phyloP scores from a whole-genome alignment of 2,113 vertebrate species.

The Grantiella picta region DNA sequence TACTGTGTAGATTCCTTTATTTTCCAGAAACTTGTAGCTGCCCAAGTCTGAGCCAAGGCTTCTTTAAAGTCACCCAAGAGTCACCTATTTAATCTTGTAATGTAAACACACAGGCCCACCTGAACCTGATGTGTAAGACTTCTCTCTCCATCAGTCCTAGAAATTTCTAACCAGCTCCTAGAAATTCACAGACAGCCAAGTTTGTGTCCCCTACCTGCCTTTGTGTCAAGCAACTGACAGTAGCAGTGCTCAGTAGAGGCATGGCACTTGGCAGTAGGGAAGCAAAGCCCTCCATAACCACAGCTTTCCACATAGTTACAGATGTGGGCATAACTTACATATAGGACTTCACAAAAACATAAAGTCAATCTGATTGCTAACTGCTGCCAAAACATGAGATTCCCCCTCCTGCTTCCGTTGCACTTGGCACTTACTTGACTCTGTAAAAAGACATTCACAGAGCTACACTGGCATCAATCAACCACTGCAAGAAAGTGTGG shows the following conservation, averaged over 20 bases:
- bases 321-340: neutral
- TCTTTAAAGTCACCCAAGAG: neutral
- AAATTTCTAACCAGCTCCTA: neutral
- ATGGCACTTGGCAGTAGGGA: fast-evolving
- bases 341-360: neutral
- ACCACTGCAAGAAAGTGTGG: neutral
- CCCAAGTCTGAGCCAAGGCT: neutral
- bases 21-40: neutral
- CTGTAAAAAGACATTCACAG: neutral
- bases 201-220: neutral
- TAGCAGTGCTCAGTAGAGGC: fast-evolving
- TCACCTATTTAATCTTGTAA: neutral
- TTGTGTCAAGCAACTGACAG: neutral
- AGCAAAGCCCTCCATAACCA: neutral
- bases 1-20: neutral
- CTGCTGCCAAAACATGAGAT: neutral
- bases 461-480: neutral
- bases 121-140: neutral
- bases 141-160: neutral
- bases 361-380: neutral
- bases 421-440: neutral
- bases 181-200: neutral
- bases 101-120: neutral
- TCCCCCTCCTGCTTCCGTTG: neutral
- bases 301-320: neutral